phyloP scores from a whole-genome alignment of 2,113 vertebrate species.

The Dryoscopus gambensis region DNA sequence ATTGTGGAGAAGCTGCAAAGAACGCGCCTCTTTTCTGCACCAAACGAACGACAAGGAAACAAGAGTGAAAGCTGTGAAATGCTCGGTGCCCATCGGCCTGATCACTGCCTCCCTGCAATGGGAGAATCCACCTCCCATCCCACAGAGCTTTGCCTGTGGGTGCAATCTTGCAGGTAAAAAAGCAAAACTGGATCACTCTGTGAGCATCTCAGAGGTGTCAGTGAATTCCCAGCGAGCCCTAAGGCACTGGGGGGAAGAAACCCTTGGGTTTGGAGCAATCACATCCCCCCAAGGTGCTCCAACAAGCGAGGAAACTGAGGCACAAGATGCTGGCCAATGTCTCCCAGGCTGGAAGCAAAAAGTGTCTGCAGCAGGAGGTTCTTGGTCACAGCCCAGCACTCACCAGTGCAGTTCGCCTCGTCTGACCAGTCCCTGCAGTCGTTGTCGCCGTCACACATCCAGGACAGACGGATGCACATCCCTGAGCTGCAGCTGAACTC shows the following conservation, averaged over 20 bases:
- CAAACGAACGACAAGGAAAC: not conserved
- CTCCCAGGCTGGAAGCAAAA: not conserved
- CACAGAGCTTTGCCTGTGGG: not conserved
- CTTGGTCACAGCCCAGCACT: not conserved
- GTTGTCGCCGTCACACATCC: constrained; percentile 96
- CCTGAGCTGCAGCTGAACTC: constrained; percentile 93
- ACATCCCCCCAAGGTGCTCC: not conserved
- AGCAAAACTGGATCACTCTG: not conserved
- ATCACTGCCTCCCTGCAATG: not conserved
- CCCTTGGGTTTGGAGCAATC: not conserved
- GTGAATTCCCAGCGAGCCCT: not conserved
- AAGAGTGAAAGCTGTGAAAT: not conserved
- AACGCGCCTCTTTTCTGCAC: not conserved
- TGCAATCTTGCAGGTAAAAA: not conserved
- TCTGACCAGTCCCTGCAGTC: constrained; percentile 99
- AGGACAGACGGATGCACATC: constrained; percentile 90
- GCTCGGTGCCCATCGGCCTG: not conserved
- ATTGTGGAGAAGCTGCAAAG: not conserved
- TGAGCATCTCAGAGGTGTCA: not conserved
- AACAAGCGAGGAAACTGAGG: not conserved
- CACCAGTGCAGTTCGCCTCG: constrained; percentile 92
- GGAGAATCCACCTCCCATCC: not conserved
- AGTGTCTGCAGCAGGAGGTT: not conserved
- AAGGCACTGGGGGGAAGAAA: not conserved
- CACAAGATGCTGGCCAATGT: rapidly evolving